Percentiles rank a stretch among this genome's conserved stretches.
Evolutionary conservation across 2,797 vertebrate genomes (phyloP).

Genomic region (Erpetoichthys calabaricus): DNA sequence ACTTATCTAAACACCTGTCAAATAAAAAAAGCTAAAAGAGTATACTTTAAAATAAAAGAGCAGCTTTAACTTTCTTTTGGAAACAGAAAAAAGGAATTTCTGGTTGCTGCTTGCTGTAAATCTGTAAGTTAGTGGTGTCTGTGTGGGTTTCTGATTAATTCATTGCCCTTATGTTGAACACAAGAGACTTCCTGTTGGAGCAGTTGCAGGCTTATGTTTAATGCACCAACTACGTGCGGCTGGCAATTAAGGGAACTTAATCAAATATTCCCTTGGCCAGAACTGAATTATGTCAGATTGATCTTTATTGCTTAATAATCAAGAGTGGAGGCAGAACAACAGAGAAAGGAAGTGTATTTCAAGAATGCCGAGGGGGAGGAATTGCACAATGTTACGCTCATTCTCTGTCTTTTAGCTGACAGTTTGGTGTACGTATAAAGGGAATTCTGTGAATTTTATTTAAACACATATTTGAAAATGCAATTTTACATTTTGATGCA

Average conservation of each 20-base stretch:
- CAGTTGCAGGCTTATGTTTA: conserved; percentile 15
- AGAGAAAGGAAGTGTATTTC: conserved; percentile 10
- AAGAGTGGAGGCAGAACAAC: not conserved
- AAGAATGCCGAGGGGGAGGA: conserved; percentile 6
- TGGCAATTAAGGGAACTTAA: conserved; percentile 24
- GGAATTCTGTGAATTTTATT: too few species aligned
- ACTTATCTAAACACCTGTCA: too few species aligned
- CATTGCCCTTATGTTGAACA: conserved; percentile 21
- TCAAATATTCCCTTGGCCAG: conserved; percentile 27
- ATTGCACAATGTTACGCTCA: not conserved
- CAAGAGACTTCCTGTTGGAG: conserved; percentile 19
- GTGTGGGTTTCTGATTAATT: conserved; percentile 28
- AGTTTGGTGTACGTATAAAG: too few species aligned
- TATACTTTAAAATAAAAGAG: too few species aligned
- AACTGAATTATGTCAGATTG: conserved; percentile 6
- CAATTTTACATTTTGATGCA: too few species aligned
- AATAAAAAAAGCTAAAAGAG: too few species aligned
- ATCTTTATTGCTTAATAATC: conserved; percentile 9
- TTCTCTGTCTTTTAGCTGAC: too few species aligned
- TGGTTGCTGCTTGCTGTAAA: conserved; percentile 15
- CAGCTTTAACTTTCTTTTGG: too few species aligned
- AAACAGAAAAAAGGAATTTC: too few species aligned
- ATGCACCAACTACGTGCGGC: conserved; percentile 21
- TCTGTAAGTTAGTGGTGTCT: conserved; percentile 14
- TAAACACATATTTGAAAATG: too few species aligned